Base-by-base conservation (phyloP, 2,113 vertebrate genomes). In the Mohoua ochrocephala region DNA sequence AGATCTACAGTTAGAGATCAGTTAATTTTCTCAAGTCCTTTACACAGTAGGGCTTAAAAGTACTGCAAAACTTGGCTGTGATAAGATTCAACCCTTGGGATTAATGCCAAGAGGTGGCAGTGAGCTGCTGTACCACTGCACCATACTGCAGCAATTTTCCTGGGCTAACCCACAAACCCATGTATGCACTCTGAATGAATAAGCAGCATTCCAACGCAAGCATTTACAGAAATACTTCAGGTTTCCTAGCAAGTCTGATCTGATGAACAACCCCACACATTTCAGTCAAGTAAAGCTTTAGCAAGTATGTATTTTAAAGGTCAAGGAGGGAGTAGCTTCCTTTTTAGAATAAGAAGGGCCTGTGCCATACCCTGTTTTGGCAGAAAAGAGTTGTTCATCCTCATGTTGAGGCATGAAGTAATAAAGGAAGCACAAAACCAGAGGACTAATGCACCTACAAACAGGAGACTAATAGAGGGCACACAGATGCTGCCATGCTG, bases 131-230 rank as follows among this genome's bases (percentile, higher is more conserved):
- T 84, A 80, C 92, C 69, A 91, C 82, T 95, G 95, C 91, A 96
- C 71, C 94, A 93, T 33, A 87, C 75, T 95, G 97, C 96, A 97
- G 96, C 89, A 95, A 33, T 95, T 95, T 78, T 73, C 83, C 59
- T 23, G 20, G 85, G 56, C 86, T 82, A 85, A 93, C 69, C 88
- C 94, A 52, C 49, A 71, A 91, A 90, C 77, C 35, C 89, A 67
- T 4, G 54, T 1, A 94, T 49, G 87, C 82, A 37, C 75, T 42
- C 73, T 3, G 93, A 95, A 97, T 96, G 52, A 93, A 9, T 91
- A 97, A 96, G 28, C 6, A 95, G 84, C 71, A 53, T 68, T 67
- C 65, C 35, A 76, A 30, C 1, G 1, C 63, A 84, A 83, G 74
- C 52, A 47, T 30, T 61, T 59, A 70, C 68, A 90, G 57, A 96